Evolutionary conservation across 2,113 vertebrate species (phyloP), one percentile per base, ranked within the genome.

Genomic region (Ammodramus savannarum): DNA sequence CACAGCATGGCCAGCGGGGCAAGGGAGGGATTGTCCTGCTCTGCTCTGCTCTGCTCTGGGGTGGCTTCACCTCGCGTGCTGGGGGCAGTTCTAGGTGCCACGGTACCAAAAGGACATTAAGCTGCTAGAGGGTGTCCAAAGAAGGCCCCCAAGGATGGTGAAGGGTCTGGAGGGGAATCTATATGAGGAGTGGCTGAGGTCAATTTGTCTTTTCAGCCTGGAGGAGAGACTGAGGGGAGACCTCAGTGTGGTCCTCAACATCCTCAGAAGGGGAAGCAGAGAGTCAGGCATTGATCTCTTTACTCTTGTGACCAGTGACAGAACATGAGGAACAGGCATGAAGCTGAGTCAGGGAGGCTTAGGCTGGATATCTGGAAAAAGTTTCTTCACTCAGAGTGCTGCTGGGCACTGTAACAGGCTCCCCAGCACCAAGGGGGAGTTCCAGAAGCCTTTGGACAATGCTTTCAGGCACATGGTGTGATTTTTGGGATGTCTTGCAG

Each of bases 31-130:
- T 20, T 73, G 59, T 81, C 36, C 41, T 0, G 1, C 14, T 32
- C 31, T 72, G 34, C 75, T 32, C 31, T 72, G 34, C 75, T 36
- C 21, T 36, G 36, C 0, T 0, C 26, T 80, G 59, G 51, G 36
- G 8, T 0, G 0, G 43, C 43, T 43, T 43, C 58, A 7, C 12
- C 31, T 32, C 1, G 0, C 34, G 22, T 27, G 3, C 26, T 43
- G 51, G 15, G 34, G 14, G 20, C 32, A 43, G 59, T 3, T 80
- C 0, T 32, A 59, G 31, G 18, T 19, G 16, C 26, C 5, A 38
- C 32, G 58, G 16, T n/a, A 11, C 11, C 0, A 65, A 22, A 88
- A 73, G 26, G 25, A 13, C 8, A 38, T 27, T 49, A 3, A 80
- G 12, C 14, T 44, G 5, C 66, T 23, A 32, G 43, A 63, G 32